phyloP scores from a whole-genome alignment of 1,140 invertebrate genomes.

The Medauroidea extradentata region DNA sequence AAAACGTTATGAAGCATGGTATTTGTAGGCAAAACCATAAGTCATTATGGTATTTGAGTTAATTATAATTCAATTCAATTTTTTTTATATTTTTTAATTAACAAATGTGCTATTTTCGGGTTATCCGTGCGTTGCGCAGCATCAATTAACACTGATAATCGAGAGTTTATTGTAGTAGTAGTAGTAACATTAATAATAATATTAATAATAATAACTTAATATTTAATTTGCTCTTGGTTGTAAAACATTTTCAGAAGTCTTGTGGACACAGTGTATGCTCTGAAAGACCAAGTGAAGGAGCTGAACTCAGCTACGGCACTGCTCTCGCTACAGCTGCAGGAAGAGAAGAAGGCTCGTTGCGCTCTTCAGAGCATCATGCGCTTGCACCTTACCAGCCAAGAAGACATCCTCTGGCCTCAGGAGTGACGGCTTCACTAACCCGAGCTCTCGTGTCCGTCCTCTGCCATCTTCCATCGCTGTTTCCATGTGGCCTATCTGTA shows the following conservation, averaged over 20 bases:
- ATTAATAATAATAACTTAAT: neutral
- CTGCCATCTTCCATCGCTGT: too few species aligned
- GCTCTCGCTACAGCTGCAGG: constrained; percentile 45
- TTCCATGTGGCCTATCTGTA: too few species aligned
- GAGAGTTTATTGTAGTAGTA: too few species aligned
- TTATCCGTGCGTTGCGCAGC: too few species aligned
- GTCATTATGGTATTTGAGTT: too few species aligned
- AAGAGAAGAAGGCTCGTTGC: constrained; percentile 46
- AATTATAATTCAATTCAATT: neutral
- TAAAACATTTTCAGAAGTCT: constrained; percentile 56
- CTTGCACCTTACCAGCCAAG: constrained; percentile 13
- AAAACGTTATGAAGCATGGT: too few species aligned
- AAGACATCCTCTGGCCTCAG: constrained; percentile 14
- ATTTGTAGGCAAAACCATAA: too few species aligned
- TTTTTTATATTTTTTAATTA: neutral
- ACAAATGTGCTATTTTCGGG: too few species aligned
- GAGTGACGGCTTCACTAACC: too few species aligned
- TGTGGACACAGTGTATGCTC: constrained; percentile 63
- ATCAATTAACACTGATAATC: too few species aligned
- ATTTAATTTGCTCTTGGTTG: constrained; percentile 19
- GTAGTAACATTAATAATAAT: neutral
- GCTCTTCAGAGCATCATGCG: constrained; percentile 35
- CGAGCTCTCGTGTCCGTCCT: too few species aligned
- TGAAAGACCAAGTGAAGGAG: constrained; percentile 59
- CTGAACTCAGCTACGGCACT: constrained; percentile 49